Evolutionary conservation across 2,888 invertebrate species (phyloP), one percentile per base, ranked within the genome.

Genomic region (Parochlus steinenii): DNA sequence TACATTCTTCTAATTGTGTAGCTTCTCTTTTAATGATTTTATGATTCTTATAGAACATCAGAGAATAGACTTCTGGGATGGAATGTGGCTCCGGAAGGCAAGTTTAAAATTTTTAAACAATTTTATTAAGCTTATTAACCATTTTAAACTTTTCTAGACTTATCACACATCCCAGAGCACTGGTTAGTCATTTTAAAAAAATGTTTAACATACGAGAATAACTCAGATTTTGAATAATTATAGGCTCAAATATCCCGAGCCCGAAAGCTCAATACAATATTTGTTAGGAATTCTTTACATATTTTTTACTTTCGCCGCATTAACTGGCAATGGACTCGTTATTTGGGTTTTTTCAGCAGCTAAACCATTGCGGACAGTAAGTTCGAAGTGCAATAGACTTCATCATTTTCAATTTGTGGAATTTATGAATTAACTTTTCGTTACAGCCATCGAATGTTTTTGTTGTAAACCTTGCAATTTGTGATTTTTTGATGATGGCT

Each of bases 401-500:
- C 33, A n/a, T n/a, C n/a, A n/a, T n/a, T n/a, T n/a, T n/a, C n/a
- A n/a, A n/a, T n/a, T n/a, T n/a, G n/a, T n/a, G n/a, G n/a, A n/a
- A n/a, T n/a, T n/a, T n/a, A n/a, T n/a, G n/a, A n/a, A n/a, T n/a
- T n/a, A n/a, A n/a, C n/a, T n/a, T n/a, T n/a, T n/a, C n/a, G n/a
- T n/a, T n/a, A n/a, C n/a, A n/a, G 1, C 80, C 86, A 3, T 85
- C 86, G 30, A 86, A 86, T 50, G 71, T 86, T 50, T 71, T 86
- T 40, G 82, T 86, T 8, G 67, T 86, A 33, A 82, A 86, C 54
- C 56, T 86, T 51, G 81, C 86, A 1, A 60, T 85, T 39, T 73
- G 79, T 46, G 86, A 86, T 57, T 85, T 86, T 48, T 58, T 82
- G 19, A 86, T 86, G 86, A 83, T 85, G 83, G 55, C 71, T 20